Base-by-base conservation (phyloP, 37 sponge, comb jelly and placozoan species). In the Haliclona indistincta region DNA sequence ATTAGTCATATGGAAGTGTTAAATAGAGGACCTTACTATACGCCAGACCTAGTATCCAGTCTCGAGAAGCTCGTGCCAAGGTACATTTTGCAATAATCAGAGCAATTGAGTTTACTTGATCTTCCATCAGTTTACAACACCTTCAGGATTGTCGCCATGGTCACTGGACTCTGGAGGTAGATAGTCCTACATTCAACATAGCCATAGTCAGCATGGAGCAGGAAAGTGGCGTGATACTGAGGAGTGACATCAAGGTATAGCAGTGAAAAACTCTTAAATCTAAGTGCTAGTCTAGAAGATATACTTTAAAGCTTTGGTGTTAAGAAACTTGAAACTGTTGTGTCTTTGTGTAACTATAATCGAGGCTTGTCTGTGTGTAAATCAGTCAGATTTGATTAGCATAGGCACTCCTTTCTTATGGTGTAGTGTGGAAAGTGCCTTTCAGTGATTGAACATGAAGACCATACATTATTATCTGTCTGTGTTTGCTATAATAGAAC, bases 181-280 rank as follows among this genome's bases (percentile, higher is more conserved):
- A 56, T 10, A 63, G 66, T 38, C 19, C 7, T 34, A 35, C 17
- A 56, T 64, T 77, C 85, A 63, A 69, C 34, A 7, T 84, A 33
- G 64, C 77, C 43, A 36, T 84, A 23, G 17, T 84, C 15, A 73
- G 58, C 28, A 28, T 64, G 47, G 43, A 43, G 17, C 30, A 43
- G 36, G 67, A 71, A 30, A 69, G 64, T 38, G 67, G 73, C 6
- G 17, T 75, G 51, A 77, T 43, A 11, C 72, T 84, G 0, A 29
- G 73, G 5, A 77, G 67, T 70, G 85, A 84, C 73, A 71, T 84
- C 43, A 84, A 71, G 78, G 85, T 84, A 40, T 30, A 64, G n/a
- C n/a, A n/a, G n/a, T n/a, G n/a, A n/a, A n/a, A n/a, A n/a, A n/a
- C n/a, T n/a, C n/a, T n/a, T n/a, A n/a, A n/a, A n/a, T n/a, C n/a